Evolutionary conservation across 2,113 vertebrate genomes (phyloP), one percentile per base, ranked within the genome.

Genomic region (Takifugu flavidus): DNA sequence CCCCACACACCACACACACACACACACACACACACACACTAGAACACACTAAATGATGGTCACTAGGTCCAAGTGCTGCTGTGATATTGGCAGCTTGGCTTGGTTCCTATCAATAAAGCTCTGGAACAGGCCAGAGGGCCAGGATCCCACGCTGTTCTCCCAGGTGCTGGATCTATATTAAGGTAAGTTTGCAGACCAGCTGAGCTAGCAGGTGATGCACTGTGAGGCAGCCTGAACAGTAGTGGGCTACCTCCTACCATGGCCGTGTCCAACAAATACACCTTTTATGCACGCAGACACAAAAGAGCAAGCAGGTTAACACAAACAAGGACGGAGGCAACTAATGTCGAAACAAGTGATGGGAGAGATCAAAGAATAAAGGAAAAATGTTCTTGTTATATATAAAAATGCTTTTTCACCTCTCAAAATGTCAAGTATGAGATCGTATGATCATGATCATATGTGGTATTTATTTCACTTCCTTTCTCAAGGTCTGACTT

Each of bases 51-150:
- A 75, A 78, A 62, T 43, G n/a, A 67, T 79, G 64, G 47, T 54
- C 53, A 67, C 62, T 64, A 50, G 79, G 80, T 65, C 42, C 62
- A 25, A 56, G 61, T 55, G 77, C 80, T 72, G 84, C 82, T 88
- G 80, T 63, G 88, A 82, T 67, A 79, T 77, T 76, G 67, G 85
- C 65, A 72, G 70, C 78, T 87, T 58, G 56, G 74, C 72, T 68
- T 71, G 3, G 39, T 73, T 80, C 84, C 86, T 63, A 49, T 79
- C 84, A 88, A 78, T 71, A 71, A 82, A 65, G 67, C 75, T 75
- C 72, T 78, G 78, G 65, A 6, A 77, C 1, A 80, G 70, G 57
- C 76, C 57, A 56, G 62, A 75, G 70, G 77, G 67, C 75, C 53
- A 62, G 59, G 73, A 79, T 85, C 78, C 6, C 68, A 70, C 13